Evolutionary conservation across 1,140 invertebrate species (phyloP), one percentile per base, ranked within the genome.

Genomic region (Drosophila paulistorum): DNA sequence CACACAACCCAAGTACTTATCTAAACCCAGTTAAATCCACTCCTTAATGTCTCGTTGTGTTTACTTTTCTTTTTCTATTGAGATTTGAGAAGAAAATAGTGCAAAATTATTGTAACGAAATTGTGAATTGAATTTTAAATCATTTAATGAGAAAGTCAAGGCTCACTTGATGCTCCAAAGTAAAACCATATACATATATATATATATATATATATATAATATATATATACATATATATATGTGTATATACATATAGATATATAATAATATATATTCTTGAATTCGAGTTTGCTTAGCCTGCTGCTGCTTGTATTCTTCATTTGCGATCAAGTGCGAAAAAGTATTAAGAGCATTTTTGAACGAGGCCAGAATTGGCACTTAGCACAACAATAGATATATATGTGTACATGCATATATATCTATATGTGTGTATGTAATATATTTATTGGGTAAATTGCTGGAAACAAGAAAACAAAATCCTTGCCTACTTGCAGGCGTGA

Each of bases 291-390:
- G 45, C 45, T 51, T 23, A 51, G 45, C 35, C 35, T 51, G 45
- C 14, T 48, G 45, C 7, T 20, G 45, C 45, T 51, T 51, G 45
- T 20, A 51, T 51, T 51, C 17, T 51, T 51, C 17, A 51, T 51
- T 51, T 51, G 45, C 45, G n/a, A 6, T 51, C 23, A n/a, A 51
- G 45, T 51, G 45, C 45, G 45, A 51, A 48, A 48, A 48, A 48
- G 14, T 48, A 20, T 11, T 10, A 48, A 51, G 45, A 51, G 45
- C 45, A 23, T 51, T 51, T 51, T 51, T 51, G 45, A 51, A 51
- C 45, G 45, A 51, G 45, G 45, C 45, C 45, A 51, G 45, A 51
- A 51, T 51, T 51, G 45, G 45, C 45, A 51, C 23, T 51, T 51
- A 51, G 45, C 45, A 51, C 45, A 10, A 51, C 9, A 51, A 51